phyloP scores from a whole-genome alignment of 2,113 vertebrate genomes.

The Tetrax tetrax region DNA sequence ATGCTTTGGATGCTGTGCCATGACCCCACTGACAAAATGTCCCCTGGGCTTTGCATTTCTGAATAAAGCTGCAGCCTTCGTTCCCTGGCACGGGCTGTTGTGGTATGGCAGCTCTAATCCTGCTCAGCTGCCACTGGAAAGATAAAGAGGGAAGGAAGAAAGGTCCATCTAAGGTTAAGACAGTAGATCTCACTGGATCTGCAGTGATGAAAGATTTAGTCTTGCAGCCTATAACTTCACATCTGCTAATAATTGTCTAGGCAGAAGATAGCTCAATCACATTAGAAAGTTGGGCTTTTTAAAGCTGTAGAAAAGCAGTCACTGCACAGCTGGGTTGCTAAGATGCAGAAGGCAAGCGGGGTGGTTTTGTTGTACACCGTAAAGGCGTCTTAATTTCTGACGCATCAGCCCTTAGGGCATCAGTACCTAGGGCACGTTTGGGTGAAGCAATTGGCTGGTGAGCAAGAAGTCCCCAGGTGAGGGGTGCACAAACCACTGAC shows the following conservation, averaged over 20 bases:
- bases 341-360: not conserved
- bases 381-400: not conserved
- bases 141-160: not conserved
- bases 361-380: not conserved
- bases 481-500: not conserved
- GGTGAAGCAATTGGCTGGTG: not conserved
- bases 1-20: not conserved
- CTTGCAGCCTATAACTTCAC: not conserved
- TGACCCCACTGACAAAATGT: not conserved
- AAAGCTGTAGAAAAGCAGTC: not conserved
- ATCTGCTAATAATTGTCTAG: not conserved
- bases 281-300: not conserved
- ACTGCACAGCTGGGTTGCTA: slow-evolving; percentile 40
- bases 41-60: not conserved
- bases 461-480: not conserved
- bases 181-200: not conserved
- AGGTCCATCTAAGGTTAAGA: not conserved
- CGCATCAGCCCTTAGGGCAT: not conserved
- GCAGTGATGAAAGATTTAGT: slow-evolving; percentile 5
- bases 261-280: not conserved
- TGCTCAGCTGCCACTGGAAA: not conserved
- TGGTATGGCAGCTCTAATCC: not conserved
- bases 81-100: not conserved
- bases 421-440: not conserved
- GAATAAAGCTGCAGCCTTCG: not conserved